Evolutionary conservation across 2,888 invertebrate species (phyloP), one percentile per base, ranked within the genome.

Genomic region (Macrosiphum euphorbiae): DNA sequence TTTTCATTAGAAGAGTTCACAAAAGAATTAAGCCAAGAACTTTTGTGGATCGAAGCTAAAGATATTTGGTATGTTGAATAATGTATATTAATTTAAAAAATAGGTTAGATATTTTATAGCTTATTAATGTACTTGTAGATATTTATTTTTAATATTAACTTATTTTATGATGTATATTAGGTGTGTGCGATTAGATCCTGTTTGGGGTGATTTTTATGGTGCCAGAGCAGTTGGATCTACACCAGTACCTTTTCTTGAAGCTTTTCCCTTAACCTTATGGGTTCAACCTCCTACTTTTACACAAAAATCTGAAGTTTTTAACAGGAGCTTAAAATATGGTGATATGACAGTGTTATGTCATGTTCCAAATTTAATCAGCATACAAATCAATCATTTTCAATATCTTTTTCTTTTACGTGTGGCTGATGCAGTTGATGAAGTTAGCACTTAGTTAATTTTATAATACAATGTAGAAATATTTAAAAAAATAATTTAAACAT

Each of bases 341-440:
- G 97, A 98, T 95, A 97, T 98, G 95, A 98, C 98, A 96, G 97
- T 98, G 52, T 97, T 99, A 91, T 97, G 98, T 0, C 97, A 98
- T 95, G 97, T 98, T 91, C 97, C 97, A 91, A 98, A 98, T 95
- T 96, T 99, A 95, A 97, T 99, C 92, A 98, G 98, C 95, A 96
- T 98, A 8, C 99, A 99, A 96, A 96, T 99, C 94, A 99, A 98
- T 96, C 99, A 99, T 96, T 98, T 98, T 96, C 99, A 99, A 96
- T 98, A 98, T 96, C 96, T 99, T 95, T 99, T 99, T 96, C 96
- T 99, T 92, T 96, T 99, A 96, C 96, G 99, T 92, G 96, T 98
- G 95, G 96, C 98, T 50, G 99, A 99, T 96, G 97, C 97, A 90
- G 96, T 98, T 61, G 97, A 98, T 0, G 98, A 98, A 95, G 95